Evolutionary conservation across 2,888 invertebrate species (phyloP).

Genomic region (Lysandra coridon): DNA sequence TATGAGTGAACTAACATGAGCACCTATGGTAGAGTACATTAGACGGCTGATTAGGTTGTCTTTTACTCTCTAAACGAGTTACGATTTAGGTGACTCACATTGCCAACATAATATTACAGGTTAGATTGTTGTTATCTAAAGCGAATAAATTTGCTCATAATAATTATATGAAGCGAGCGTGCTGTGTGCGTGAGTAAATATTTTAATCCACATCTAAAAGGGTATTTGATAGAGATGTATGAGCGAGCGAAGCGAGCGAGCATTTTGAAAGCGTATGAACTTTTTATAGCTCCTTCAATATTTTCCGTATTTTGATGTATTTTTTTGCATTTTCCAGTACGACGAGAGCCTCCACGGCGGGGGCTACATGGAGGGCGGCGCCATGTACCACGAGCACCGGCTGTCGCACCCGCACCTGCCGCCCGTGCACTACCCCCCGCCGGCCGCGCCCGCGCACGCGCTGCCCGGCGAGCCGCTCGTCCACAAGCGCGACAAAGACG

Average conservation of each 20-base stretch:
- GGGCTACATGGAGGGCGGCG: slow-evolving; percentile 91
- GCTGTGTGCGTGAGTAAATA: not conserved
- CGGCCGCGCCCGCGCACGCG: slow-evolving; percentile 93
- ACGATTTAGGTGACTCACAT: too few relatives aligned
- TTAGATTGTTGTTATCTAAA: not conserved
- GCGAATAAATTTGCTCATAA: not conserved
- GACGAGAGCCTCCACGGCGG: slow-evolving; percentile 93
- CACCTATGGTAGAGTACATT: not conserved
- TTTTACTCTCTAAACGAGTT: too few relatives aligned
- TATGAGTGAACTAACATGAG: not conserved
- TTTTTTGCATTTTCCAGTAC: slow-evolving; percentile 83
- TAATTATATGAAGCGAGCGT: too few relatives aligned
- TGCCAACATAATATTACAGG: too few relatives aligned
- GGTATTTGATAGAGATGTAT: too few relatives aligned
- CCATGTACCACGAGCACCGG: slow-evolving; percentile 90
- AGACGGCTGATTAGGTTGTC: too few relatives aligned
- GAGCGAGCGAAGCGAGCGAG: not conserved
- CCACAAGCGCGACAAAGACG: slow-evolving; percentile 98
- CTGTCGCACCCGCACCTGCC: slow-evolving; percentile 88
- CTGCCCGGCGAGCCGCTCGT: slow-evolving; percentile 93
- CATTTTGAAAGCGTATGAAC: not conserved
- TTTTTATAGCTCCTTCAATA: not conserved
- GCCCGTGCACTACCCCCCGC: slow-evolving; percentile 89
- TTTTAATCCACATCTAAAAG: too few relatives aligned
- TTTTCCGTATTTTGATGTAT: not conserved